Base-by-base conservation (phyloP, 1,140 invertebrate genomes). In the Condylostylus longicornis region DNA sequence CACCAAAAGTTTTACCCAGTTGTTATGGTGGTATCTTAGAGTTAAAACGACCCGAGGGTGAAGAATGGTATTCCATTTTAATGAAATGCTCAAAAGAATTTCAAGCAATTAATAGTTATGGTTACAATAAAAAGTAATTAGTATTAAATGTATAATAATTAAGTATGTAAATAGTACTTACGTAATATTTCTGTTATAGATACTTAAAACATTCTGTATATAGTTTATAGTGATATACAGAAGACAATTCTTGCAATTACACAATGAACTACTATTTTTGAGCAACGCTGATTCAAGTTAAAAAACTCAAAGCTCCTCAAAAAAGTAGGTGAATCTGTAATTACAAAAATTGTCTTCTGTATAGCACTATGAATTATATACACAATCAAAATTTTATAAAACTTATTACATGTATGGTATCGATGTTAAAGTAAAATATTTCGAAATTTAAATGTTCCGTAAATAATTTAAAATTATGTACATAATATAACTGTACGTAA, bases 21-120 rank as follows among this genome's bases (percentile, higher is more conserved):
- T 72, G 71, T 43, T 86, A 87, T 46, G 84, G 82, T 9, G 87
- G 88, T 17, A 77, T 72, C 5, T 49, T 81, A 2, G 65, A 74
- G 39, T 61, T 82, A 28, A 66, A 72, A 4, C 62, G 65, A 33
- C 65, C 83, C 17, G 71, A 67, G 7, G 78, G 80, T 3, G 42
- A 62, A 1, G 70, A 83, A 35, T 86, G 82, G 82, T 63, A 76
- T 25, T 67, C 82, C 50, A 50, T 85, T 14, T 54, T 86, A 18
- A 32, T 74, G 0, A 68, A 71, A 49, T 77, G 74, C 47, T 80
- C 84, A 45, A 55, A 69, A 30, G 82, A 86, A 62, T 85, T 75
- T 53, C 69, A 70, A 38, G 79, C 74, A 17, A 79, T 82, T 53
- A 79, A 78, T 53, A 75, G 72, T 0, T 82, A 79, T 48, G 79